A percentile compares a stretch with the other conserved stretches of the same genome.
Evolutionary conservation across 2,888 invertebrate species (phyloP).

Genomic region (Julus scandinavius): DNA sequence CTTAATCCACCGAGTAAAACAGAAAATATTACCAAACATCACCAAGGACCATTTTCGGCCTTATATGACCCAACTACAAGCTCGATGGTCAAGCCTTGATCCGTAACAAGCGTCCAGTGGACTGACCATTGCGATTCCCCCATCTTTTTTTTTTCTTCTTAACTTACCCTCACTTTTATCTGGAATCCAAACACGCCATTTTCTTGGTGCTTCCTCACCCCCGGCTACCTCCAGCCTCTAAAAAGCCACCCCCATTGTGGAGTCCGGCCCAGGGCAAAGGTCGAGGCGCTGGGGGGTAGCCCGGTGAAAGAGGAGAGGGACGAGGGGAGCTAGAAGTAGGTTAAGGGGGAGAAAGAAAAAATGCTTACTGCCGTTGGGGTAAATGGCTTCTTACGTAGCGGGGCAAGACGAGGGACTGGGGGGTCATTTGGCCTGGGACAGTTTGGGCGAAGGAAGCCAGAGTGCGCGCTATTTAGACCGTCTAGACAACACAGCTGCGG

Average conservation of each 20-base stretch:
- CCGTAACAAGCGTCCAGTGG: background rate
- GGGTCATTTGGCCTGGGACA: slow-evolving; percentile 46
- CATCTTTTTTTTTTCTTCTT: slow-evolving; percentile 2
- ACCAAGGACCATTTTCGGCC: background rate
- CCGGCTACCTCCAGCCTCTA: slow-evolving; percentile 23
- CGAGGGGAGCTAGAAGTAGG: slow-evolving; percentile 41
- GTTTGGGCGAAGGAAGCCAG: slow-evolving; percentile 38
- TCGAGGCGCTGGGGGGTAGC: background rate
- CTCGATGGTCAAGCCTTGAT: background rate
- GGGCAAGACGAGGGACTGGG: slow-evolving; percentile 30
- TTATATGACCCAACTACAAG: background rate
- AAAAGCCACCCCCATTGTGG: slow-evolving; percentile 38
- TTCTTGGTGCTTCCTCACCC: slow-evolving; percentile 36
- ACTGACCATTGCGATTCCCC: background rate
- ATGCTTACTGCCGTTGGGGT: slow-evolving; percentile 47
- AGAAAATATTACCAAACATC: too few species aligned
- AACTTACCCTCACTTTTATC: slow-evolving; percentile 28
- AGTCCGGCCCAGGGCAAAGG: slow-evolving; percentile 47
- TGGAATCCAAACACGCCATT: slow-evolving; percentile 34
- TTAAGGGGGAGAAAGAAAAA: slow-evolving; percentile 25
- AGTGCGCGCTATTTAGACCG: slow-evolving; percentile 44
- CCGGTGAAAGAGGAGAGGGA: background rate
- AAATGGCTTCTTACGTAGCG: slow-evolving; percentile 32
- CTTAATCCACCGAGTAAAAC: too few species aligned
- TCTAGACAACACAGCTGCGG: slow-evolving; percentile 57